A percentile compares a stretch with the other conserved stretches of the same genome.
Evolutionary conservation across 92 coral and sea anemone genomes (phyloP).

Genomic region (Bergia puertoricense): DNA sequence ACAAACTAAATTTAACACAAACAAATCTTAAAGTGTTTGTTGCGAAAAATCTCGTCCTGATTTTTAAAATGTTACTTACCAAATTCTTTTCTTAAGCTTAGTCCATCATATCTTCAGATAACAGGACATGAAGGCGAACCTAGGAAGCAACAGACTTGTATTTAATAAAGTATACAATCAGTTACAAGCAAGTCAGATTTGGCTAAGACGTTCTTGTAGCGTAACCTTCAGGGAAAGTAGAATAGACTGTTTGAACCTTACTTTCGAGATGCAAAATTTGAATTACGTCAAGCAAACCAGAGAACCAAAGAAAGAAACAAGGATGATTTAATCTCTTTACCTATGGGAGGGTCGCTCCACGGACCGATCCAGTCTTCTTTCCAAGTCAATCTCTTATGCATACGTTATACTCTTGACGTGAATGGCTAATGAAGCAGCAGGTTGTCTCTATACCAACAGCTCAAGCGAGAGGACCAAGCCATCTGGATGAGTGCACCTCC

Average conservation of each 20-base stretch:
- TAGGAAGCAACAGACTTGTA: not conserved
- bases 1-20: constrained; percentile 21
- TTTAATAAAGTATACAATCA: not conserved
- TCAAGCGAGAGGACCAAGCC: not conserved
- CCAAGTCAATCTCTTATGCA: constrained; percentile 56
- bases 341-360: constrained; percentile 5
- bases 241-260: not conserved
- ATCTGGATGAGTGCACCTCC: not conserved
- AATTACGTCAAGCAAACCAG: not conserved
- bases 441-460: not conserved
- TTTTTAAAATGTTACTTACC: constrained; percentile 1
- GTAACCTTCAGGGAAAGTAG: not conserved
- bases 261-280: not conserved
- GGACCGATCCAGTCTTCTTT: not conserved
- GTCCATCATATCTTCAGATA: constrained; percentile 4
- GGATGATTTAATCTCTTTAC: not conserved
- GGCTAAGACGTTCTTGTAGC: not conserved
- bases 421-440: constrained; percentile 26
- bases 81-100: not conserved
- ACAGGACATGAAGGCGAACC: not conserved
- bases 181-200: not conserved
- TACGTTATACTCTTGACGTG: constrained; percentile 58
- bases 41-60: not conserved
- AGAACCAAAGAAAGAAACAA: not conserved
- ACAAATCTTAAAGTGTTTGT: not conserved